phyloP scores from a whole-genome alignment of 2,797 vertebrate species.

The Tarsius wallacei region DNA sequence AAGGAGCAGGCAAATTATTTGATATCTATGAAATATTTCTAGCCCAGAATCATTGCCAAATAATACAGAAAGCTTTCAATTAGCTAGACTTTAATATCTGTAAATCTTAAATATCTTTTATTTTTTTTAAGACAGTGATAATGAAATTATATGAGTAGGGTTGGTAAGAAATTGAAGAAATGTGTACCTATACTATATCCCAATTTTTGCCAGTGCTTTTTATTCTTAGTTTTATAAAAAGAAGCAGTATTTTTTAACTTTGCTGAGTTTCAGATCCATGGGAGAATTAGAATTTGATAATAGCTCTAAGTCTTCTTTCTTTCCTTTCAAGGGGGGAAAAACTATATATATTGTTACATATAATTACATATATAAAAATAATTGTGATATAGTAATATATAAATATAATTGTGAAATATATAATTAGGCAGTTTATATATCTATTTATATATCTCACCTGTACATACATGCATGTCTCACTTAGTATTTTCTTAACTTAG shows the following conservation, averaged over 20 bases:
- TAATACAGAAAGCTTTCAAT: neutral
- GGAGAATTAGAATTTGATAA: conserved; percentile 28
- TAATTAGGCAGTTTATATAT: neutral
- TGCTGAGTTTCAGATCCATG: neutral
- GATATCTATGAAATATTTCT: neutral
- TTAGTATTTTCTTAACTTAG: too few species aligned
- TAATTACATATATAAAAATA: too few species aligned
- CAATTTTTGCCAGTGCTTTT: neutral
- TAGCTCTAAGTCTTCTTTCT: neutral
- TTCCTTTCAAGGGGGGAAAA: neutral
- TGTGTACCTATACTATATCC: neutral
- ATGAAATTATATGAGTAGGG: neutral
- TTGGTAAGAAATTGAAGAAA: conserved; percentile 18
- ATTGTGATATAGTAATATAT: neutral
- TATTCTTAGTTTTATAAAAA: conserved; percentile 32
- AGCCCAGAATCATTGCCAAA: neutral
- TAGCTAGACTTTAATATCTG: neutral
- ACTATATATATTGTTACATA: neutral
- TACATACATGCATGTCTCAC: neutral
- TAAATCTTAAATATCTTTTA: neutral
- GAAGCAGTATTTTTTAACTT: neutral
- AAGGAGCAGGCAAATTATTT: neutral
- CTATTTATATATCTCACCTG: neutral
- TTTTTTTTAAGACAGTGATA: neutral
- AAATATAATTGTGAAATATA: neutral